These are phyloP conservation scores for Numenius phaeopus DNA, from an alignment of 2,797 vertebrate genomes.

Conservation along the genomic window DNA sequence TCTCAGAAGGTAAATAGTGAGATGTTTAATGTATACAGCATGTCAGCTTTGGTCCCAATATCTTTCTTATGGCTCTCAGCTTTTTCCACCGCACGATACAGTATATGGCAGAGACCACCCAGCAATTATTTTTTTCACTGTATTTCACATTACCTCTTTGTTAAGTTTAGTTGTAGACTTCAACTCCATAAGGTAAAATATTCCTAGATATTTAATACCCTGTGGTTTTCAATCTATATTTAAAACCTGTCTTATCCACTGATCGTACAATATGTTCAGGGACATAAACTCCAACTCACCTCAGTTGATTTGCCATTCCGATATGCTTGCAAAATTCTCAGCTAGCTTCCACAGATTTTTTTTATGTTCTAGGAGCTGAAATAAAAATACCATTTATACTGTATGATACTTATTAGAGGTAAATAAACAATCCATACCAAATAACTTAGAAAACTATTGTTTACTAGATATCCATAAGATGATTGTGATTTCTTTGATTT, in stretches of 20 bases:
- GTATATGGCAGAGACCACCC: conserved; percentile 47
- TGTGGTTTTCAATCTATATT: conserved; percentile 71
- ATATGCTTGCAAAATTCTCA: conserved; percentile 5
- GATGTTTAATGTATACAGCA: conserved; percentile 41
- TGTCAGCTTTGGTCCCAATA: conserved; percentile 29
- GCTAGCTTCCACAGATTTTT: conserved; percentile 18
- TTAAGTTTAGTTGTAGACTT: conserved; percentile 51
- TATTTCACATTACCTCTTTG: conserved; percentile 63
- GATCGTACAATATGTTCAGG: conserved; percentile 60
- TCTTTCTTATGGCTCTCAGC: conserved; percentile 21
- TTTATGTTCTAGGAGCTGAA: conserved; percentile 20
- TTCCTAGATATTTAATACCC: conserved; percentile 66
- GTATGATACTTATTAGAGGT: neutral
- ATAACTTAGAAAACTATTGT: neutral
- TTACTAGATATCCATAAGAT: neutral
- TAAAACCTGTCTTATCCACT: conserved; percentile 57
- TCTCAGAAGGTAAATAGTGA: conserved; percentile 47
- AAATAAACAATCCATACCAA: neutral
- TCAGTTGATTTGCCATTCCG: conserved; percentile 35
- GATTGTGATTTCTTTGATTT: neutral
- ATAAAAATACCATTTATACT: neutral
- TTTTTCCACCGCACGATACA: conserved; percentile 36
- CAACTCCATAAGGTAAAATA: conserved; percentile 64
- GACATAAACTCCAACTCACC: conserved; percentile 64
- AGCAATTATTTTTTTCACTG: conserved; percentile 43